Percentiles rank a stretch among this genome's conserved stretches.
Conservation (phyloP, 2,888 invertebrate genomes). For the Diplolepis rosae region DNA sequence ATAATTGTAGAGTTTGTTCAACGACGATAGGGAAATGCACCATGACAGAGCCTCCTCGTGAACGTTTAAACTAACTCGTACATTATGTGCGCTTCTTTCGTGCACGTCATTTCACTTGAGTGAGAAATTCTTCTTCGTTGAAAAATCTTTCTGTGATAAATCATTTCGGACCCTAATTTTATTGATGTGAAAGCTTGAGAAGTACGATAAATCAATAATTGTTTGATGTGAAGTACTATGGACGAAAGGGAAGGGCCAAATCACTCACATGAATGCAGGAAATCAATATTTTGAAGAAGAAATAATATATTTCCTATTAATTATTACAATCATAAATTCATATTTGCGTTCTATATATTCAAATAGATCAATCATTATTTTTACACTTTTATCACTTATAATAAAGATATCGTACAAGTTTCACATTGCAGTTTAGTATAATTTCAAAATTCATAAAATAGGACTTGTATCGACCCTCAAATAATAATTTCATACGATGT, state of each 20-base stretch:
- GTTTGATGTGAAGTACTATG: constrained; percentile 3
- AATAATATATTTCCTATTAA: too few relatives aligned
- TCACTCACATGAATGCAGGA: neutral
- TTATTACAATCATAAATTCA: too few relatives aligned
- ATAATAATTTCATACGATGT: too few relatives aligned
- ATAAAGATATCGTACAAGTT: too few relatives aligned
- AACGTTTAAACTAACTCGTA: constrained; percentile 12
- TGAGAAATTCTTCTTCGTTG: neutral
- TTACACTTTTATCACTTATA: too few relatives aligned
- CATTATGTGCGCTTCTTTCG: neutral
- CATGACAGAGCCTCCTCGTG: constrained; percentile 1
- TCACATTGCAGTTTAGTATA: too few relatives aligned
- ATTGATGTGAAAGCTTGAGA: neutral
- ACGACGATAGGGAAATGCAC: constrained; percentile 20
- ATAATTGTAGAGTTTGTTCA: constrained; percentile 43
- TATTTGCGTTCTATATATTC: too few relatives aligned
- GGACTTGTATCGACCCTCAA: too few relatives aligned
- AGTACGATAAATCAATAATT: constrained; percentile 5
- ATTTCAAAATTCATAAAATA: too few relatives aligned
- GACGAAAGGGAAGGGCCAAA: constrained; percentile 4
- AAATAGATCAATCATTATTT: too few relatives aligned
- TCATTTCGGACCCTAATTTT: neutral
- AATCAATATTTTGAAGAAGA: neutral
- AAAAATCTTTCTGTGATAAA: neutral
- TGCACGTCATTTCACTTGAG: neutral